Evolutionary conservation across 2,113 vertebrate species (phyloP).

Genomic region (Anolis sagrei): DNA sequence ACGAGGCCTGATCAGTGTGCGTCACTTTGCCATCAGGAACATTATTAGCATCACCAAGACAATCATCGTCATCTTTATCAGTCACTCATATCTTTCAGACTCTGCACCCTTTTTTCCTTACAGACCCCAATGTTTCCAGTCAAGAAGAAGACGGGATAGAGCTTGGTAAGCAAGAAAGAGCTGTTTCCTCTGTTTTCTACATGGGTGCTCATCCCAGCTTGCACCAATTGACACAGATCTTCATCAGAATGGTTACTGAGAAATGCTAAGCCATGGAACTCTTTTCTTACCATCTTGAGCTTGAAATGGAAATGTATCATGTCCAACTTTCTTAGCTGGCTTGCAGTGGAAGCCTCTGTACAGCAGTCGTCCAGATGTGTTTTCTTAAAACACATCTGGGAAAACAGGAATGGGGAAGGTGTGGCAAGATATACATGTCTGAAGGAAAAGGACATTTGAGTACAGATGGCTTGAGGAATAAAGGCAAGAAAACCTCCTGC

Average conservation of each 20-base stretch:
- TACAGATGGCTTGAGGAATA: background rate
- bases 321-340: background rate
- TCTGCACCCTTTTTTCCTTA: constrained; percentile 8
- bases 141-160: background rate
- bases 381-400: background rate
- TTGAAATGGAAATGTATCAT: background rate
- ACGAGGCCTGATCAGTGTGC: background rate
- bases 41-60: background rate
- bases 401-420: background rate
- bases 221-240: background rate
- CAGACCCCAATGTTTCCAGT: background rate
- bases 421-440: too few species aligned
- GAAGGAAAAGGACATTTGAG: background rate
- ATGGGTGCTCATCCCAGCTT: rapidly evolving
- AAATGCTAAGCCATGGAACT: background rate
- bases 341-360: background rate
- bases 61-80: background rate
- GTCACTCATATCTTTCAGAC: background rate
- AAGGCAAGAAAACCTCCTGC: too few species aligned
- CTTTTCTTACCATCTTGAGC: background rate
- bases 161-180: background rate
- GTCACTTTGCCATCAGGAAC: background rate
- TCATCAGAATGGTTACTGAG: background rate
- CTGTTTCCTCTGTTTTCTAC: background rate
- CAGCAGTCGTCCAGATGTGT: background rate